These are phyloP conservation scores for Drosophila flavopinicola DNA, from an alignment of 2,888 invertebrate genomes.

Conservation along the genomic window DNA sequence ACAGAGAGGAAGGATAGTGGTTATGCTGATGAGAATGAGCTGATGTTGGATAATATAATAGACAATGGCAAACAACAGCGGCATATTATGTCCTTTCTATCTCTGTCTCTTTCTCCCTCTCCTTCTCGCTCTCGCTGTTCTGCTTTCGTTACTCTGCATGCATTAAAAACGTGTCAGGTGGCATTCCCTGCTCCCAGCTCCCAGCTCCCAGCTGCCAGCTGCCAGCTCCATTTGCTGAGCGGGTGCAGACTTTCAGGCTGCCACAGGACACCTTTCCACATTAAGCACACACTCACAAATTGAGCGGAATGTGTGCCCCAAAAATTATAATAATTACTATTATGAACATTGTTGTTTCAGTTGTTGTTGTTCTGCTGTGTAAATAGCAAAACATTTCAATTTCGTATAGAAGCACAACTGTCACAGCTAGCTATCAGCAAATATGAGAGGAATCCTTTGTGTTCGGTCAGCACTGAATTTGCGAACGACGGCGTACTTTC, in stretches of 20 bases:
- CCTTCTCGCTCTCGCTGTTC: not conserved
- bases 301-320: slow-evolving; percentile 38
- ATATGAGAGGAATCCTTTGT: slow-evolving; percentile 19
- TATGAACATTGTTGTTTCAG: slow-evolving; percentile 9
- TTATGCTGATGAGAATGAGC: not conserved
- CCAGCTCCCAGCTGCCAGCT: not conserved
- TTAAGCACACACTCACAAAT: slow-evolving; percentile 18
- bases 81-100: slow-evolving; percentile 5
- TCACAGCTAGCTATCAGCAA: slow-evolving; percentile 21
- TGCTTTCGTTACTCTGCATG: slow-evolving; percentile 4
- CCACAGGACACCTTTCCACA: slow-evolving; percentile 33
- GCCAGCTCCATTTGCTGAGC: slow-evolving; percentile 16
- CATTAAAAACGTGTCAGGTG: slow-evolving; percentile 24
- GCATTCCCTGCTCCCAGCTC: not conserved
- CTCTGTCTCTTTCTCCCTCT: not conserved
- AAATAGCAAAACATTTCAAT: too few species aligned
- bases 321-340: slow-evolving; percentile 44
- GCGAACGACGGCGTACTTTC: slow-evolving; percentile 3
- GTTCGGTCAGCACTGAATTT: not conserved
- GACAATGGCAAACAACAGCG: slow-evolving; percentile 6
- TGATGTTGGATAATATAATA: slow-evolving; percentile 8
- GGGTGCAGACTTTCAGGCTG: slow-evolving; percentile 44
- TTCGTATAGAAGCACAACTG: slow-evolving; percentile 1
- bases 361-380: not conserved
- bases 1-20: not conserved